Evolutionary conservation across 2,113 vertebrate genomes (phyloP).

Genomic region (Rhadina sibilatrix): DNA sequence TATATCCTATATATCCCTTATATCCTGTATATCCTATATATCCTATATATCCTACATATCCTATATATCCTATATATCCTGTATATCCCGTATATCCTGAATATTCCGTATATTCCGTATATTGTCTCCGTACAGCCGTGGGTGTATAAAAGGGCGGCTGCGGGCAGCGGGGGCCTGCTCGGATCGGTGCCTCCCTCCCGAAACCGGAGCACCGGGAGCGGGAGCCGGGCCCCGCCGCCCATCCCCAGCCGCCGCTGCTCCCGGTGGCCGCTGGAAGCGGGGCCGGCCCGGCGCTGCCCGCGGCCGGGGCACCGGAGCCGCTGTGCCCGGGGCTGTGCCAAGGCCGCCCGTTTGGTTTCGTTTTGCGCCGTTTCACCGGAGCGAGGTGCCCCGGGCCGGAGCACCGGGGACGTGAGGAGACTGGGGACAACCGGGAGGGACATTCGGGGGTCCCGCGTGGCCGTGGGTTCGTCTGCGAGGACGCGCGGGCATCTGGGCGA

Average conservation of each 20-base stretch:
- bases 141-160: too few species aligned
- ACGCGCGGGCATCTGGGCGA: not conserved
- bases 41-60: too few species aligned
- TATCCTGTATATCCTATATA: not conserved
- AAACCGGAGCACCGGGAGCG: not conserved
- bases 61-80: too few species aligned
- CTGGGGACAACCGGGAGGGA: not conserved
- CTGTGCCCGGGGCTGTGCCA: not conserved
- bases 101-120: too few species aligned
- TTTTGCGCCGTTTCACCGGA: not conserved
- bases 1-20: not conserved
- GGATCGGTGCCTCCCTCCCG: not conserved
- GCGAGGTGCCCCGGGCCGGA: not conserved
- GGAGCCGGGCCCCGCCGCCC: not conserved
- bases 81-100: too few species aligned
- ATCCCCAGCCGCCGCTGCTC: not conserved
- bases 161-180: not conserved
- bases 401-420: rapidly evolving
- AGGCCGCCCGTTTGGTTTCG: not conserved
- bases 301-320: not conserved
- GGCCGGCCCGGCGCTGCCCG: not conserved
- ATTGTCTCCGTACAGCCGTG: rapidly evolving
- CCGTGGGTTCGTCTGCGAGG: not conserved
- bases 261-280: too few species aligned
- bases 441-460: not conserved